These are phyloP conservation scores for Prochilodus magdalenae DNA, from an alignment of 2,113 vertebrate genomes.

Conservation along the genomic window DNA sequence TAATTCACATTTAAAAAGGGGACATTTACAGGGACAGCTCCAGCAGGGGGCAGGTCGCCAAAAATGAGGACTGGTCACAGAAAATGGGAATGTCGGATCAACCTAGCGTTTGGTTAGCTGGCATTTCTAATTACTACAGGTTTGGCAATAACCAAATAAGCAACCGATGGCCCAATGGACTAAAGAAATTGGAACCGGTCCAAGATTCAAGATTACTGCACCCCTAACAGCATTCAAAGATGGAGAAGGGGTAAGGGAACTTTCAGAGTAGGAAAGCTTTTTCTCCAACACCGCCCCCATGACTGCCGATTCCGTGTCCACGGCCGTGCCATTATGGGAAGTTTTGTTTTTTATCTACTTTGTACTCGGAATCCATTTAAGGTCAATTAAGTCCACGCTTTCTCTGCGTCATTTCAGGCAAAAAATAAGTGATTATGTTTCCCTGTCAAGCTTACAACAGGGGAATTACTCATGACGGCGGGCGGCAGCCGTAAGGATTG, in stretches of 20 bases:
- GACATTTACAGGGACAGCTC: no score
- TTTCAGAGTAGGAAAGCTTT: neutral
- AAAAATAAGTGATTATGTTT: constrained; percentile 17
- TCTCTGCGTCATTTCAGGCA: constrained; percentile 2
- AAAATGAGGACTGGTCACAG: no score
- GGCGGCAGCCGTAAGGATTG: neutral
- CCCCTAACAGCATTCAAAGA: neutral
- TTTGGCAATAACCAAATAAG: no score
- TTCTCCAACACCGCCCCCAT: neutral
- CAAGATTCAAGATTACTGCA: neutral
- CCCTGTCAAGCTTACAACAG: neutral
- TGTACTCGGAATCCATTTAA: constrained; percentile 17
- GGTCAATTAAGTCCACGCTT: constrained; percentile 24
- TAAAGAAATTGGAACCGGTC: neutral
- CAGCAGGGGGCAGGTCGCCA: no score
- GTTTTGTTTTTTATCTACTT: constrained; percentile 23
- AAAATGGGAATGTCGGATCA: no score
- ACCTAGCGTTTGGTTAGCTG: no score
- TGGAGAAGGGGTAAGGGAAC: neutral
- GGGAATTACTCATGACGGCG: neutral
- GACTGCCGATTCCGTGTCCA: neutral
- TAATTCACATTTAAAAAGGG: no score
- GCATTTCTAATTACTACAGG: no score
- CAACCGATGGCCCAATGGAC: no score
- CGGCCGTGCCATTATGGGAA: neutral